Evolutionary conservation across 1,140 invertebrate species (phyloP).

Genomic region (fruit fly (Drosophila melanogaster)): DNA sequence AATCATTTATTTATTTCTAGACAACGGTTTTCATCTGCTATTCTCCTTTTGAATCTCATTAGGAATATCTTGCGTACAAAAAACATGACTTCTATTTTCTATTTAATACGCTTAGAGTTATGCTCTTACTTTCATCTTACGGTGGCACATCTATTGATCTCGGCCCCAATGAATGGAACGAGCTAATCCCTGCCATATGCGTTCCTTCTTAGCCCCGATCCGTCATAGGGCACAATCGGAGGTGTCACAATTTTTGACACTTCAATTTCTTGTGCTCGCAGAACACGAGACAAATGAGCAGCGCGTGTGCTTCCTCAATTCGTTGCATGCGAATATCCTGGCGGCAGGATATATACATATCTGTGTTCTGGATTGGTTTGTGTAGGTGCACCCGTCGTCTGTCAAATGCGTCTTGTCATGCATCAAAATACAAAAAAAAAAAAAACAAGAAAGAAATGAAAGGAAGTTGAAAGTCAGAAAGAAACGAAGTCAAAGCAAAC

Average conservation of each 20-base stretch:
- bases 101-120: conserved; percentile 2
- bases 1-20: not conserved
- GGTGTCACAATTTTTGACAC: conserved; percentile 80
- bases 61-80: not conserved
- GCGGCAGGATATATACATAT: conserved; percentile 10
- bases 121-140: not conserved
- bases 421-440: conserved; percentile 60
- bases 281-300: conserved; percentile 71
- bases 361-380: conserved; percentile 24
- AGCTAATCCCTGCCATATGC: conserved; percentile 48
- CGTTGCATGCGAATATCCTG: conserved; percentile 35
- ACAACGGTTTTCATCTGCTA: too few relatives aligned
- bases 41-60: too few relatives aligned
- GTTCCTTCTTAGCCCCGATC: conserved; percentile 60
- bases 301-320: conserved; percentile 55
- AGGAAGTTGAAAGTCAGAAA: conserved; percentile 36
- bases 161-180: conserved; percentile 12
- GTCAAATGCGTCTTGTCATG: conserved; percentile 75
- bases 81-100: conserved; percentile 7
- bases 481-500: conserved; percentile 74
- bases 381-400: conserved; percentile 75
- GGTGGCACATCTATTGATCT: conserved; percentile 14
- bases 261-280: conserved; percentile 69
- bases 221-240: conserved; percentile 73
- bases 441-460: conserved; percentile 30